Conservation (phyloP, 1,140 invertebrate species). For the Drosophila ficusphila region DNA sequence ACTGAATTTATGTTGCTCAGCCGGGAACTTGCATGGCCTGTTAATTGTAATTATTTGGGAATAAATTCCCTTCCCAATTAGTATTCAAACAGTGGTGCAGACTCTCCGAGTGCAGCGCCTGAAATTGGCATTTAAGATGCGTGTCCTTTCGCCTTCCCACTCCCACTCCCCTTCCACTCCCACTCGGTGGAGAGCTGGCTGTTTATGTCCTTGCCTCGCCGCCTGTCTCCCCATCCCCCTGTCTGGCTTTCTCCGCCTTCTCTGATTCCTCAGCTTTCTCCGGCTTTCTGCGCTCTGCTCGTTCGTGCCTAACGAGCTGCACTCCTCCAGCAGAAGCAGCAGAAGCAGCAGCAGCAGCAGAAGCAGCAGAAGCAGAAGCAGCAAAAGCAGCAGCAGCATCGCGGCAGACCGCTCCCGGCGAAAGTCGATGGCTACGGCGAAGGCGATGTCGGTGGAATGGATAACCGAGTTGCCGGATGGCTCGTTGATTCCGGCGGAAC, state of each 20-base stretch:
- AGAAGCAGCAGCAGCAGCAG: too few relatives aligned
- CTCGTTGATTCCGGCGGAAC: conserved; percentile 68
- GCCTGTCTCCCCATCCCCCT: conserved; percentile 3
- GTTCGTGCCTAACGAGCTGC: conserved; percentile 81
- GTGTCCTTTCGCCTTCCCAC: background rate
- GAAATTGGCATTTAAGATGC: conserved; percentile 69
- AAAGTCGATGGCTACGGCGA: conserved; percentile 19
- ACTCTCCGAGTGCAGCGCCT: conserved; percentile 49
- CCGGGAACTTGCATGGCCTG: conserved; percentile 1
- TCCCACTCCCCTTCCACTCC: background rate
- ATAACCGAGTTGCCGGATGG: conserved; percentile 75
- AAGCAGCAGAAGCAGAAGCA: too few relatives aligned
- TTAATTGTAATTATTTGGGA: conserved; percentile 27
- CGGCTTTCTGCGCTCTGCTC: conserved; percentile 55
- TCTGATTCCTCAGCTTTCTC: background rate
- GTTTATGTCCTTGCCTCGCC: conserved; percentile 75
- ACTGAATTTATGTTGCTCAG: background rate
- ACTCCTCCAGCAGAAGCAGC: too few relatives aligned
- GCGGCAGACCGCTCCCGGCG: conserved; percentile 47
- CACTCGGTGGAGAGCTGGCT: conserved; percentile 45
- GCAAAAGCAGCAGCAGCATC: too few relatives aligned
- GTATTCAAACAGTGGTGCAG: conserved; percentile 29
- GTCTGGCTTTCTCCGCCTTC: conserved; percentile 14
- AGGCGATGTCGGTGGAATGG: conserved; percentile 48
- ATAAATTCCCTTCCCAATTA: conserved; percentile 24